Percentiles rank a stretch among this genome's conserved stretches.
phyloP scores from a whole-genome alignment of 1,140 invertebrate genomes.

The Pogonomyrmex californicus region DNA sequence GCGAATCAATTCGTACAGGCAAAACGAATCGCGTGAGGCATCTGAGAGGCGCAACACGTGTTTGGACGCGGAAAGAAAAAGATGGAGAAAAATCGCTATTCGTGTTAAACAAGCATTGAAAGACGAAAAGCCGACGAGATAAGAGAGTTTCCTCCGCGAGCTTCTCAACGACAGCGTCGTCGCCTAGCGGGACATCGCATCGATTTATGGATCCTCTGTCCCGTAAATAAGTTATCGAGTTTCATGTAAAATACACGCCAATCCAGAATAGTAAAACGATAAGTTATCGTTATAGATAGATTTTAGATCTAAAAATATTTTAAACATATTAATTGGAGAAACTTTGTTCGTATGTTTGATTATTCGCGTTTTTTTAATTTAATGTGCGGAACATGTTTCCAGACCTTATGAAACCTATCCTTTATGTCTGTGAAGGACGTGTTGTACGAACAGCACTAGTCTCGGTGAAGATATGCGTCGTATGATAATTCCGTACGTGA shows the following conservation, averaged over 20 bases:
- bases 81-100: constrained; percentile 43
- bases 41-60: constrained; percentile 50
- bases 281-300: background rate
- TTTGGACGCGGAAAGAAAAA: constrained; percentile 16
- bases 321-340: background rate
- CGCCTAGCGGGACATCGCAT: constrained; percentile 22
- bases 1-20: constrained; percentile 22
- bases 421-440: constrained; percentile 25
- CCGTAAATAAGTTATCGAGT: constrained; percentile 41
- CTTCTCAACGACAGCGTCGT: constrained; percentile 27
- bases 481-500: constrained; percentile 89
- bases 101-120: constrained; percentile 52
- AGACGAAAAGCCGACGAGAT: constrained; percentile 55
- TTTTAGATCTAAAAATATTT: background rate
- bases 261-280: background rate
- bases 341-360: background rate
- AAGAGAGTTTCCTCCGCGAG: constrained; percentile 41
- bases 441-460: background rate
- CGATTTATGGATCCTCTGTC: constrained; percentile 46
- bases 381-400: background rate
- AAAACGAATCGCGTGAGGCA: constrained; percentile 7
- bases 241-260: constrained; percentile 32
- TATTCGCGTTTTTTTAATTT: background rate
- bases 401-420: constrained; percentile 19
- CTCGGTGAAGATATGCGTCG: constrained; percentile 89